Percentiles rank a stretch among this genome's conserved stretches.
phyloP scores from a whole-genome alignment of 2,113 vertebrate genomes.

The Tenebrosternarchus preto region DNA sequence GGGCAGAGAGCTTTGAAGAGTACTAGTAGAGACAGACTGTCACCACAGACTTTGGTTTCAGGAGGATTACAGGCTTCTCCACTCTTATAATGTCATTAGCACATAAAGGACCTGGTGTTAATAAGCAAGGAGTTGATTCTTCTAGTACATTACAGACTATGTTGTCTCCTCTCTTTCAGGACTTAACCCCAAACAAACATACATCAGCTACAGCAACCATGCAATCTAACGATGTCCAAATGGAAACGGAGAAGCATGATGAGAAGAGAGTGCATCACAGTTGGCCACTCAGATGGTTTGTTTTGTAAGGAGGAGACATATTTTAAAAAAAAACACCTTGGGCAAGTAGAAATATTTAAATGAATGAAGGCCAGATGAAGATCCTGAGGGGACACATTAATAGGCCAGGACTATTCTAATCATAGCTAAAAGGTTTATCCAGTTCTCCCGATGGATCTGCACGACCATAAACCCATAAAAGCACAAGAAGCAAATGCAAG shows the following conservation, averaged over 20 bases:
- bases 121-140: not conserved
- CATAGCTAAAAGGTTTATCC: constrained; percentile 13
- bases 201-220: constrained; percentile 98
- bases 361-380: constrained; percentile 24
- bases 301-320: not conserved
- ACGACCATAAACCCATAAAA: constrained; percentile 11
- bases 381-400: constrained; percentile 8
- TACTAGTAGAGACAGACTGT: not conserved
- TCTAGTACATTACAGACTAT: not conserved
- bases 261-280: constrained; percentile 38
- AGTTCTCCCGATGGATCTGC: constrained; percentile 28
- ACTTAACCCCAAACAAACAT: constrained; percentile 93
- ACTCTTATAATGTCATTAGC: not conserved
- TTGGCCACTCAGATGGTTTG: constrained; percentile 39
- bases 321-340: not conserved
- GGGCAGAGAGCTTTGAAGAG: constrained; percentile 45
- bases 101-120: constrained; percentile 5
- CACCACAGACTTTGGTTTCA: not conserved
- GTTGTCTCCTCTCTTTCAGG: constrained; percentile 73
- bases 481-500: constrained; percentile 35
- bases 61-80: not conserved
- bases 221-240: constrained; percentile 80
- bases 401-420: not conserved
- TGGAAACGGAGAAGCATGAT: constrained; percentile 38
- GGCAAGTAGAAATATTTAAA: not conserved